A percentile compares a stretch with the other conserved stretches of the same genome.
Conservation (phyloP, 1,140 invertebrate genomes). For the Saccostrea echinata region DNA sequence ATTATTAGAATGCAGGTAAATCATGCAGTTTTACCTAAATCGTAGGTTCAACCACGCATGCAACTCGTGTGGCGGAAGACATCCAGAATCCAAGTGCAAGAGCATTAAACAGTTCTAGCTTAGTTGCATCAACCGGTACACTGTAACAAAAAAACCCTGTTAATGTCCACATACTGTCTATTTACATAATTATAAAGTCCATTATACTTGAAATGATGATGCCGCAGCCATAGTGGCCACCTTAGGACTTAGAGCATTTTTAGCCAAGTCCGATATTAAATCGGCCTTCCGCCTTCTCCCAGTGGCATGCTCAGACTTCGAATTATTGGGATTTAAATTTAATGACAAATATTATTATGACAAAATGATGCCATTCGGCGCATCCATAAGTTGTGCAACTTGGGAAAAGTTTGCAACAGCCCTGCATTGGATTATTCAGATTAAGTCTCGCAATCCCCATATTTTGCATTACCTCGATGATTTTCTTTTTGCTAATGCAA, state of each 20-base stretch:
- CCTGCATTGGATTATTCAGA: slow-evolving; percentile 11
- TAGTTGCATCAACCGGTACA: too few relatives aligned
- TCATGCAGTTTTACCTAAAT: too few relatives aligned
- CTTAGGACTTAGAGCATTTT: not conserved
- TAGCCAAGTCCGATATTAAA: slow-evolving; percentile 16
- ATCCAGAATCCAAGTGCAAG: too few relatives aligned
- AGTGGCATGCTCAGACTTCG: slow-evolving; percentile 40
- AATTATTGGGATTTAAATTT: slow-evolving; percentile 43
- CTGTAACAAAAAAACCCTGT: not conserved
- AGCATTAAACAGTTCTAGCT: too few relatives aligned
- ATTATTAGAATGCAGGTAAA: too few relatives aligned
- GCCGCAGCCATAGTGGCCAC: slow-evolving; percentile 5
- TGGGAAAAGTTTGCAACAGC: too few relatives aligned
- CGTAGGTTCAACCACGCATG: too few relatives aligned
- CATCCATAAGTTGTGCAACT: slow-evolving; percentile 41
- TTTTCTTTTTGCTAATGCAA: slow-evolving; percentile 46
- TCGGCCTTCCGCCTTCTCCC: slow-evolving; percentile 44
- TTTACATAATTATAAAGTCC: slow-evolving; percentile 32
- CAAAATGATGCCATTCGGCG: slow-evolving; percentile 39
- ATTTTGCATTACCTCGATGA: slow-evolving; percentile 51
- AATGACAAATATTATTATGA: too few relatives aligned
- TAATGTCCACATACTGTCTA: not conserved
- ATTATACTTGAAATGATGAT: slow-evolving; percentile 50
- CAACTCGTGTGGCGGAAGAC: too few relatives aligned
- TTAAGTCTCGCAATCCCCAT: not conserved